phyloP scores from a whole-genome alignment of 1,140 invertebrate species.

The Theocolax elegans region DNA sequence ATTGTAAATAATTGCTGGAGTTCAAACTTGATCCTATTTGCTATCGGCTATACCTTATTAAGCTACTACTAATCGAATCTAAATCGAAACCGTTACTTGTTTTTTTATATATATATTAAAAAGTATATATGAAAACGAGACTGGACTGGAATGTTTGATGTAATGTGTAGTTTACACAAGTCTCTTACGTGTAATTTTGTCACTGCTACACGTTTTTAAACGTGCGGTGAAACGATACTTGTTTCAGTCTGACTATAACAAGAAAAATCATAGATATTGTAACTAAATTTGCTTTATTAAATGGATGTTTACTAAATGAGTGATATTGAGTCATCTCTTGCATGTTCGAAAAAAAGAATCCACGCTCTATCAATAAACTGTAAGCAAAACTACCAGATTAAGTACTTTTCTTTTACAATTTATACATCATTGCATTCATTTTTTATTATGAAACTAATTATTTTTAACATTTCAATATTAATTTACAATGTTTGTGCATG shows the following conservation, averaged over 20 bases:
- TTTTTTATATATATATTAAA: slow-evolving; percentile 57
- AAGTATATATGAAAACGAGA: slow-evolving; percentile 38
- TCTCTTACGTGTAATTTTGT: slow-evolving; percentile 41
- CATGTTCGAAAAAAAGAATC: not conserved
- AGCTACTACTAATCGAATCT: slow-evolving; percentile 63
- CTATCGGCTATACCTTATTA: slow-evolving; percentile 58
- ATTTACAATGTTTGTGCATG: no score
- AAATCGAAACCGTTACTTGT: slow-evolving; percentile 62
- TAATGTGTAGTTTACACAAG: slow-evolving; percentile 42
- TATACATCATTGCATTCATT: slow-evolving; percentile 37
- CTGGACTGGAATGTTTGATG: slow-evolving; percentile 46
- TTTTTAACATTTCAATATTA: no score
- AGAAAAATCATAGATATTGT: slow-evolving; percentile 59
- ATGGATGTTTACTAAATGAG: slow-evolving; percentile 66
- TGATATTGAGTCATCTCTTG: slow-evolving; percentile 35
- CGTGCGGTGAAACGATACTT: slow-evolving; percentile 17
- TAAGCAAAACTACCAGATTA: slow-evolving; percentile 23
- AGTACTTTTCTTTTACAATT: slow-evolving; percentile 32
- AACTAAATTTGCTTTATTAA: slow-evolving; percentile 68
- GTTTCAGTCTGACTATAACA: slow-evolving; percentile 38
- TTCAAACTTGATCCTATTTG: slow-evolving; percentile 65
- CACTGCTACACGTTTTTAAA: slow-evolving; percentile 27
- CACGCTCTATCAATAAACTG: slow-evolving; percentile 4
- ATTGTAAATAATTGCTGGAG: slow-evolving; percentile 65
- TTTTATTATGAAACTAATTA: slow-evolving; percentile 27